These are phyloP conservation scores for Sitta europaea DNA, from an alignment of 2,113 vertebrate species.

Conservation along the genomic window DNA sequence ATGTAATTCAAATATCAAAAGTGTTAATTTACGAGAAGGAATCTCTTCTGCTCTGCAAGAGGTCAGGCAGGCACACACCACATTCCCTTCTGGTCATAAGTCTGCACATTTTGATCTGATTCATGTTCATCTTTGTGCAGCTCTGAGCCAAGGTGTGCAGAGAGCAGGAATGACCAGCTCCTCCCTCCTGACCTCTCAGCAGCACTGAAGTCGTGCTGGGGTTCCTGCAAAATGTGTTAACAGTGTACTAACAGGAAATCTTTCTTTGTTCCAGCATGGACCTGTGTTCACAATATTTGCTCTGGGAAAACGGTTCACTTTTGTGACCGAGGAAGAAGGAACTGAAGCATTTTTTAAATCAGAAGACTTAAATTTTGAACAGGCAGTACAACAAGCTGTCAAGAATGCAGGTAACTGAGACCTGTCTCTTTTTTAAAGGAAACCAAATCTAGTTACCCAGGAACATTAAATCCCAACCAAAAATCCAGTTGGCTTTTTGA, in stretches of 20 bases:
- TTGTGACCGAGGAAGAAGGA: slow-evolving; percentile 80
- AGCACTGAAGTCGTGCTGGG: neutral
- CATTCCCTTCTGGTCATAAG: neutral
- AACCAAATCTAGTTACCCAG: neutral
- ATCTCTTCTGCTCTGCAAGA: neutral
- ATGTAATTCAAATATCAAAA: neutral
- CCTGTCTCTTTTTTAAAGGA: neutral
- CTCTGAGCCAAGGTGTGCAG: neutral
- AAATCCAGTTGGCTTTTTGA: neutral
- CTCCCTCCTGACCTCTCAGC: neutral
- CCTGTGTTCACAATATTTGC: slow-evolving; percentile 80
- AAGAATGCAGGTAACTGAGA: slow-evolving; percentile 73
- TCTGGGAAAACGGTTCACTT: slow-evolving; percentile 79
- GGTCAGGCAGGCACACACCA: neutral
- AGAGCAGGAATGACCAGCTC: neutral
- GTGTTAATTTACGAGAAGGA: neutral
- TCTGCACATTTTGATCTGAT: neutral
- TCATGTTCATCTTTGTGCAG: neutral
- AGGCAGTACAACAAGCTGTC: slow-evolving; percentile 76
- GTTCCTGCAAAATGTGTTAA: neutral
- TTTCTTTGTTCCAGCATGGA: slow-evolving; percentile 73
- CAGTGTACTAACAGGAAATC: neutral
- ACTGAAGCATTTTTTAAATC: slow-evolving; percentile 77
- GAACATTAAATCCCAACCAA: neutral
- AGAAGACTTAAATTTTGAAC: slow-evolving; percentile 79